A percentile compares a stretch with the other conserved stretches of the same genome.
These are phyloP conservation scores for Neelides folsomi DNA, from an alignment of 2,888 invertebrate genomes.

Conservation along the genomic window DNA sequence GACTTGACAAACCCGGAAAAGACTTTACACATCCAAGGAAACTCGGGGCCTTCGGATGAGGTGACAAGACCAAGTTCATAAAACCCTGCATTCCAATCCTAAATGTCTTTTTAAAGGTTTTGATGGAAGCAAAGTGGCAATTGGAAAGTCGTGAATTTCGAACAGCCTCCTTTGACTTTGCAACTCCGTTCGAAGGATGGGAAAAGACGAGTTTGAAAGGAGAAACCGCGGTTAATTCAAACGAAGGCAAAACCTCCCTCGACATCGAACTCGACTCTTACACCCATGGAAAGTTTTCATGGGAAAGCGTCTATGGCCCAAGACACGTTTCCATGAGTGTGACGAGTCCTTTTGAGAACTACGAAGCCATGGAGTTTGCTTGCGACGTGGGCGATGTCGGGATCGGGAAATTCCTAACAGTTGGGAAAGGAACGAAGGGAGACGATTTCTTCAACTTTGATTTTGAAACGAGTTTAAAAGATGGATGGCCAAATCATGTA, in stretches of 20 bases:
- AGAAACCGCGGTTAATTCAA: constrained; percentile 29
- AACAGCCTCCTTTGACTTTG: constrained; percentile 35
- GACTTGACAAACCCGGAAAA: constrained; percentile 25
- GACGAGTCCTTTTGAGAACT: constrained; percentile 34
- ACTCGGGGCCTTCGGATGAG: no score
- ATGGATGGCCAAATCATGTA: constrained; percentile 28
- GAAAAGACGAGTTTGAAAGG: constrained; percentile 30
- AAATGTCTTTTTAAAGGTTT: constrained; percentile 35
- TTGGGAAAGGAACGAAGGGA: constrained; percentile 17
- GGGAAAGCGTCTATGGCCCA: constrained; percentile 19
- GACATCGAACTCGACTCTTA: constrained; percentile 24
- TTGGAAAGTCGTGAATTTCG: constrained; percentile 34
- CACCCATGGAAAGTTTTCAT: constrained; percentile 25
- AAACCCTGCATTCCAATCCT: no score
- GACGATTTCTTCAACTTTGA: constrained; percentile 23
- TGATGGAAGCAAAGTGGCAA: constrained; percentile 37
- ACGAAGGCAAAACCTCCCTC: constrained; percentile 18
- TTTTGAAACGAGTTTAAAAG: constrained; percentile 17
- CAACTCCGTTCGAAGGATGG: constrained; percentile 38
- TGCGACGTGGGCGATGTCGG: constrained; percentile 3
- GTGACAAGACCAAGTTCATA: no score
- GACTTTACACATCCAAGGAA: constrained; percentile 16
- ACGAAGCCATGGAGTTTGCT: constrained; percentile 13
- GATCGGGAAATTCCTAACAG: constrained; percentile 10
- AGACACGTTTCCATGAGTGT: constrained; percentile 24